Percentiles rank a stretch among this genome's conserved stretches.
These are phyloP conservation scores for Wasmannia auropunctata DNA, from an alignment of 1,140 invertebrate species.

Conservation along the genomic window DNA sequence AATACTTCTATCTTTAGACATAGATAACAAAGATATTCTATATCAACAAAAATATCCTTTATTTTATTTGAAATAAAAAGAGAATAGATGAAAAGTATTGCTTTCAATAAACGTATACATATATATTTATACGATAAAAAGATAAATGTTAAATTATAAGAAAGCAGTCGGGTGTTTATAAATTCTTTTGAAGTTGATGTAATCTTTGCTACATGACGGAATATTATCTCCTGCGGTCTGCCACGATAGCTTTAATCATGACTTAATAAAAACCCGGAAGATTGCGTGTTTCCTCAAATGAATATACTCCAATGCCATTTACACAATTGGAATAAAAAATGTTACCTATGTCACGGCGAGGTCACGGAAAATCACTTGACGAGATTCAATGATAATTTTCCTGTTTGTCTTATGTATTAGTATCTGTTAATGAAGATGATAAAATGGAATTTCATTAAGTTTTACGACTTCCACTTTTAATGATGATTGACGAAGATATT, in stretches of 20 bases:
- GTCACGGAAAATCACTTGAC: background rate
- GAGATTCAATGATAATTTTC: background rate
- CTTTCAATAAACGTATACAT: background rate
- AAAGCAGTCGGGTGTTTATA: background rate
- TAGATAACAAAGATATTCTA: background rate
- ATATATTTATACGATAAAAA: background rate
- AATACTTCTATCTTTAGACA: background rate
- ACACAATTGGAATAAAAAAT: constrained; percentile 18
- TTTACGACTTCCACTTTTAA: background rate
- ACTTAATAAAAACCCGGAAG: constrained; percentile 10
- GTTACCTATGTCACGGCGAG: background rate
- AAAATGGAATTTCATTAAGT: background rate
- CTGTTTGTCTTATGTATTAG: background rate
- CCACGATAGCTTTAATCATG: constrained; percentile 25
- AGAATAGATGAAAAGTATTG: background rate
- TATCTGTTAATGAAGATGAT: background rate
- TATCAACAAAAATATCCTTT: background rate
- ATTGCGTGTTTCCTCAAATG: constrained; percentile 1
- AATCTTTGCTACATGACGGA: background rate
- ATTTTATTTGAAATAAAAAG: background rate
- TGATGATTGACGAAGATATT: background rate
- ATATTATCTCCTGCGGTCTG: constrained; percentile 7
- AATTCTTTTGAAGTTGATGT: background rate
- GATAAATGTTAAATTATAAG: background rate
- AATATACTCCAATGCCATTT: constrained; percentile 7